These are phyloP conservation scores for Trichomycterus rosablanca DNA, from an alignment of 2,113 vertebrate species.

Conservation along the genomic window DNA sequence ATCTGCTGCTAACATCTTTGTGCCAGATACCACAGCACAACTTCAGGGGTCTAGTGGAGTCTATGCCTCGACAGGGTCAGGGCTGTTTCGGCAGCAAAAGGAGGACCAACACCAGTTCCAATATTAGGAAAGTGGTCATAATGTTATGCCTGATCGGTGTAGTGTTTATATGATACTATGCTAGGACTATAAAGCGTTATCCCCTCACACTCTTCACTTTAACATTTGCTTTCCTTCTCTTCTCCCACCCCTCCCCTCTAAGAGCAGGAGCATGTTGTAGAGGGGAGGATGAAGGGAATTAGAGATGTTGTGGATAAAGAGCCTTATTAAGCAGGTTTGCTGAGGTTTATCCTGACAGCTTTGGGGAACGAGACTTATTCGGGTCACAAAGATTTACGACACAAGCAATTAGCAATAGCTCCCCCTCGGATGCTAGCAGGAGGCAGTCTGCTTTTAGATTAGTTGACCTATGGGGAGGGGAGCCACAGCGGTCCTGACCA, in stretches of 20 bases:
- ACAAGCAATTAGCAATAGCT: conserved; percentile 70
- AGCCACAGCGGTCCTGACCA: conserved; percentile 48
- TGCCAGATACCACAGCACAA: no score
- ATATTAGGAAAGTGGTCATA: no score
- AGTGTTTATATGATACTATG: no score
- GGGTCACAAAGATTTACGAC: conserved; percentile 74
- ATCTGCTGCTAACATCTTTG: no score
- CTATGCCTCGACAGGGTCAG: no score
- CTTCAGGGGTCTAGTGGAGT: no score
- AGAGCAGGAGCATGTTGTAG: conserved; percentile 39
- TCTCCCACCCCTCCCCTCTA: neutral
- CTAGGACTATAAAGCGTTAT: no score
- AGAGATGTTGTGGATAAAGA: conserved; percentile 55
- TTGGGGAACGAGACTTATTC: conserved; percentile 66
- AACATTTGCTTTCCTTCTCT: neutral
- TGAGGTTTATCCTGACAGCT: conserved; percentile 70
- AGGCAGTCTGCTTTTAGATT: conserved; percentile 67
- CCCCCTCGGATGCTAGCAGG: conserved; percentile 59
- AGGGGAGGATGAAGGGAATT: conserved; percentile 27
- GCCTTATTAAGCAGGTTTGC: conserved; percentile 65
- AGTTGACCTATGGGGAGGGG: conserved; percentile 48
- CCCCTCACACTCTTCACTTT: neutral
- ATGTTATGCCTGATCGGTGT: no score
- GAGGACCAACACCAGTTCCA: no score
- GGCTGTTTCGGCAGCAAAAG: no score